phyloP scores from a whole-genome alignment of 1,140 invertebrate species.

The Steinernema khuongi region DNA sequence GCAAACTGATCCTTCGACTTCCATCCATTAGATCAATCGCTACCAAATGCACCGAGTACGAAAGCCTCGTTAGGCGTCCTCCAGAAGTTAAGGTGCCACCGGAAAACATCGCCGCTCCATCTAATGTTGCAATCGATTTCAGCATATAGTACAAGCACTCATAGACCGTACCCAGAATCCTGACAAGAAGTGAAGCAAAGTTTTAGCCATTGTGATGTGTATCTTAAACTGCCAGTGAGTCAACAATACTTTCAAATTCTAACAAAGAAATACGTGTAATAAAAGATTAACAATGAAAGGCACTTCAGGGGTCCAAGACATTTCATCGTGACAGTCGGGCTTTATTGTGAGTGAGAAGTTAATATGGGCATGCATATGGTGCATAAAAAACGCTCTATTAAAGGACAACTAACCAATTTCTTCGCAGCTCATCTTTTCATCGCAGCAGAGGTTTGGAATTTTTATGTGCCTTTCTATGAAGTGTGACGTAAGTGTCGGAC shows the following conservation, averaged over 20 bases:
- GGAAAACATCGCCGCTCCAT: not conserved
- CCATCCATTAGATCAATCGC: slow-evolving; percentile 17
- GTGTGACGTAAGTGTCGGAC: no score
- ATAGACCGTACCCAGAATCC: not conserved
- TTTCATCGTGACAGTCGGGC: no score
- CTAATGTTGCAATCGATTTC: not conserved
- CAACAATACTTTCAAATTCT: not conserved
- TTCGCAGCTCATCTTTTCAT: no score
- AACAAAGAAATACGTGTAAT: not conserved
- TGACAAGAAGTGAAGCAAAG: not conserved
- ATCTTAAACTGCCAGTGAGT: not conserved
- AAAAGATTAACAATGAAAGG: not conserved
- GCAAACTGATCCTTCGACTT: slow-evolving; percentile 14
- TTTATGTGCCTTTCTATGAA: no score
- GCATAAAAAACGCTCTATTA: no score
- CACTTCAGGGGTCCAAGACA: no score
- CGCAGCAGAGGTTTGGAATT: no score
- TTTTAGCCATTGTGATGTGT: not conserved
- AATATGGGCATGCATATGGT: no score
- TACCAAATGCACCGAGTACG: not conserved
- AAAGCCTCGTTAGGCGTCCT: not conserved
- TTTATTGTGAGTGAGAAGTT: no score
- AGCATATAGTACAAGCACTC: slow-evolving; percentile 5
- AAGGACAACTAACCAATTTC: no score
- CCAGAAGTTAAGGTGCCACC: not conserved